These are phyloP conservation scores for Diploptera punctata DNA, from an alignment of 2,888 invertebrate species.

Conservation along the genomic window DNA sequence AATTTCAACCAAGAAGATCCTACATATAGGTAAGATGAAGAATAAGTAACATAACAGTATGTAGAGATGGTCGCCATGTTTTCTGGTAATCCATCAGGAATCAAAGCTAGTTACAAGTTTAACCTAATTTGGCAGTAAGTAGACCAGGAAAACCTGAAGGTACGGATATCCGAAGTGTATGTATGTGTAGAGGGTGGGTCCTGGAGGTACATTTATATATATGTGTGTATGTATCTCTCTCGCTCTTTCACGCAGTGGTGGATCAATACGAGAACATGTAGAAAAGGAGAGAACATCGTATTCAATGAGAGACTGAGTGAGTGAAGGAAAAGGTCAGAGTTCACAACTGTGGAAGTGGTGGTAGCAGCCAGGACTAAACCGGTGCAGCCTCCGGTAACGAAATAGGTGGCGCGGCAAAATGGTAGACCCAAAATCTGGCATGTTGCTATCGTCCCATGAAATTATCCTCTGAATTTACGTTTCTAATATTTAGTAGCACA, in stretches of 20 bases:
- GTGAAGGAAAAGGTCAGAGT: constrained; percentile 23
- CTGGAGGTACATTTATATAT: not conserved
- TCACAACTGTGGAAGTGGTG: not conserved
- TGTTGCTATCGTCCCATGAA: too few species aligned
- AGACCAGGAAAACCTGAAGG: not conserved
- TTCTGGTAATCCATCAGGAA: too few species aligned
- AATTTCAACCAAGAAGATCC: too few species aligned
- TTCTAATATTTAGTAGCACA: too few species aligned
- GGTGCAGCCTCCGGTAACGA: not conserved
- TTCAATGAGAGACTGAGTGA: not conserved
- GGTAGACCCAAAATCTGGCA: too few species aligned
- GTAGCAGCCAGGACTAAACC: not conserved
- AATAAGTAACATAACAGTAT: too few species aligned
- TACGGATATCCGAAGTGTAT: not conserved
- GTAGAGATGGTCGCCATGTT: too few species aligned
- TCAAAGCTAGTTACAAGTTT: not conserved
- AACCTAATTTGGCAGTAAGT: not conserved
- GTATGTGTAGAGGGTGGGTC: not conserved
- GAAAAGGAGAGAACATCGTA: not conserved
- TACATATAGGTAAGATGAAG: too few species aligned
- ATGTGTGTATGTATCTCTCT: not conserved
- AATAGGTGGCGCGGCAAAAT: not conserved
- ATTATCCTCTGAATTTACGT: too few species aligned
- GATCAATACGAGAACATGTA: constrained; percentile 6
- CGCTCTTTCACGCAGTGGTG: not conserved